These are phyloP conservation scores for Premnoplex brunnescens DNA, from an alignment of 2,797 vertebrate genomes.

Conservation along the genomic window DNA sequence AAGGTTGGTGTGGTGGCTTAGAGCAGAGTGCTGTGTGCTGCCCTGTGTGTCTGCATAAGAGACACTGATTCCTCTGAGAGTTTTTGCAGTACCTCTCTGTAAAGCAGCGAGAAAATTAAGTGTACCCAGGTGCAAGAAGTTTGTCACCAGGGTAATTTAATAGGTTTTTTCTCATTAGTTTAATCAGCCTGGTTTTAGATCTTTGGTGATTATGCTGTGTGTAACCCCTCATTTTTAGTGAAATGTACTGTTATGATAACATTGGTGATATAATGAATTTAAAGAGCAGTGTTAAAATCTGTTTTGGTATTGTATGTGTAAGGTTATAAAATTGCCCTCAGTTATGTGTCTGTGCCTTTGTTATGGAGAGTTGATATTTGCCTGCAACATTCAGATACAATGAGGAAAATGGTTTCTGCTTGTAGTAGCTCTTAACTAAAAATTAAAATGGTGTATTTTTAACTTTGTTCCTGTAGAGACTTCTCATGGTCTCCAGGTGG, in stretches of 20 bases:
- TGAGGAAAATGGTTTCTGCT: not conserved
- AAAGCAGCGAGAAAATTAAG: not conserved
- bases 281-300: not conserved
- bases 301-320: not conserved
- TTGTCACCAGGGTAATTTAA: not conserved
- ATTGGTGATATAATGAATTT: accelerated
- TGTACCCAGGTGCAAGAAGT: not conserved
- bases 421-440: not conserved
- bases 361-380: not conserved
- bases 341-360: not conserved
- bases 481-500: constrained; percentile 99
- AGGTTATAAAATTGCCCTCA: not conserved
- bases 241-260: not conserved
- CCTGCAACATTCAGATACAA: not conserved
- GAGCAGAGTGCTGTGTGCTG: not conserved
- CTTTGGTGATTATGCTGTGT: not conserved
- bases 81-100: not conserved
- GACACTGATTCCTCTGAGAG: not conserved
- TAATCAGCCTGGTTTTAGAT: not conserved
- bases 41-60: not conserved
- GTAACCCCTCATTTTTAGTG: not conserved
- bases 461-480: constrained; percentile 80
- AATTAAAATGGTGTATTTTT: not conserved
- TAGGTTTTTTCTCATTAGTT: not conserved
- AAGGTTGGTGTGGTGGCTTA: not conserved